Evolutionary conservation across 2,888 invertebrate genomes (phyloP).

Genomic region (Tenthredo amoena): DNA sequence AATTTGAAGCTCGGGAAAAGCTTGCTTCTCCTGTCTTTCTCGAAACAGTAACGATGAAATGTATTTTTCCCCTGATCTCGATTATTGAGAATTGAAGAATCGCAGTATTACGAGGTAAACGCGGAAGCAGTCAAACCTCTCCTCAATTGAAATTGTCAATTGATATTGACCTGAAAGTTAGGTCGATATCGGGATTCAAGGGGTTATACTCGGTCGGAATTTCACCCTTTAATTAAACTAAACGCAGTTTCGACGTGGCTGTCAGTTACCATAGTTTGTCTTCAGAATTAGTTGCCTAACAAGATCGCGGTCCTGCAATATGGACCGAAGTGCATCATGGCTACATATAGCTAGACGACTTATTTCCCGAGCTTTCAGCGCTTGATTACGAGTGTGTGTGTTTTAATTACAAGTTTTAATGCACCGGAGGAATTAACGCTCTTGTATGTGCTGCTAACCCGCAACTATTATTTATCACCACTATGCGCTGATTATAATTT

Average conservation of each 20-base stretch:
- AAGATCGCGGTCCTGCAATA: background rate
- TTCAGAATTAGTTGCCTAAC: background rate
- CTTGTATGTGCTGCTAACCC: conserved; percentile 7
- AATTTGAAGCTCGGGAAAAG: no score
- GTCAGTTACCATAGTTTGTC: background rate
- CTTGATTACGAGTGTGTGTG: conserved; percentile 42
- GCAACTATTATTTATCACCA: conserved; percentile 37
- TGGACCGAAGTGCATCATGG: conserved; percentile 1
- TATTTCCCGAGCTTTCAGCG: background rate
- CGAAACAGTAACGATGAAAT: no score
- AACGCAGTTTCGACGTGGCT: background rate
- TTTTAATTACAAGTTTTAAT: conserved; percentile 51
- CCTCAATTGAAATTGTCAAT: background rate
- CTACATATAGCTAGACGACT: background rate
- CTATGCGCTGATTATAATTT: conserved; percentile 44
- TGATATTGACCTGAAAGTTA: background rate
- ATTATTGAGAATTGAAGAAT: background rate
- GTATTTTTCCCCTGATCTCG: no score
- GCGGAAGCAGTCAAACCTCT: background rate
- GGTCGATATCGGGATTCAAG: background rate
- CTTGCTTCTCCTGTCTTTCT: no score
- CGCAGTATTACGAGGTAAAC: background rate
- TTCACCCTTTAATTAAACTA: background rate
- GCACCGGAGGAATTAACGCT: conserved; percentile 43
- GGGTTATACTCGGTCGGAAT: no score